Base-by-base conservation (phyloP, 2,888 invertebrate species). In the Yponomeuta malinellus region DNA sequence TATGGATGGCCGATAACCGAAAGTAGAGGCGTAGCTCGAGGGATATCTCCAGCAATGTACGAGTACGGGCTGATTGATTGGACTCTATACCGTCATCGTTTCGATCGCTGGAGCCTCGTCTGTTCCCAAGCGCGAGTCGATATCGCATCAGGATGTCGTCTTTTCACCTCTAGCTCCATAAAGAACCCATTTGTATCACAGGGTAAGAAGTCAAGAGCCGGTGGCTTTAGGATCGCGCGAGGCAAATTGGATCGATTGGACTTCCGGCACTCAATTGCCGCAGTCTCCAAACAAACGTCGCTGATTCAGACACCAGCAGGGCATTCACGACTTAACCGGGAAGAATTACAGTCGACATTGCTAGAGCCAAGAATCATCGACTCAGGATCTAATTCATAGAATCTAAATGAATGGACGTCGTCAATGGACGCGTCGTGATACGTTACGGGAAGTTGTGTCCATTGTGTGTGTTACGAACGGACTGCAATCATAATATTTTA, bases 181-280 rank as follows among this genome's bases (percentile, higher is more conserved):
- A 59, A 59, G 2, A 59, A 59, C 3, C 3, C 1, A 59, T 59
- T 59, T 4, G 52, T 59, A 59, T 59, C 52, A 1, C 15, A 9
- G 15, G 67, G 15, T 5, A 67, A 67, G 37, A 8, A 12, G 67
- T 67, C 67, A 48, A 67, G 33, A 37, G 48, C 52, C 68, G 52
- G 68, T 48, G 5, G 68, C 8, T 43, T 43, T 43, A 43, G 43
- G 43, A 43, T 43, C 43, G 52, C n/a, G 67, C 31, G 6, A 43
- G 48, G 33, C 31, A 48, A 69, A 69, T 69, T 69, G 68, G 48
- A 52, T 69, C 68, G 68, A 69, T 69, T 69, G 68, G 48, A 69
- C 68, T 52, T 69, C 68, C 68, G 68, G 52, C 67, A 31, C 33
- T 29, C 67, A 33, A 37, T 48, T 67, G 67, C 33, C 15, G 67